A percentile compares a stretch with the other conserved stretches of the same genome.
Conservation (phyloP, 2,113 vertebrate genomes). For the Aptenodytes forsteri region DNA sequence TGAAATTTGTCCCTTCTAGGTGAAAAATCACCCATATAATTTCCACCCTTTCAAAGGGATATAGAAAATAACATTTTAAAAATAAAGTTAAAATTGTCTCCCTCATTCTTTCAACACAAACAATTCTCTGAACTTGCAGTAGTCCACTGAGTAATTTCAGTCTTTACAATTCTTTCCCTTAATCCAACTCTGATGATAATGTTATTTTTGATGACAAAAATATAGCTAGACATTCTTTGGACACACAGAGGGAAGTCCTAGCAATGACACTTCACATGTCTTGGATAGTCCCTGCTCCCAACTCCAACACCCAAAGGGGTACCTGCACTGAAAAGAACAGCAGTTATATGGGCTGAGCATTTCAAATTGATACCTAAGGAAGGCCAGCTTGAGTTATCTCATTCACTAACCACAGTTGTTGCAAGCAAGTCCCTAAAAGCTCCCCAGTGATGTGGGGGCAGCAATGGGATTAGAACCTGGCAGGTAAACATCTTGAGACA, state of each 20-base stretch:
- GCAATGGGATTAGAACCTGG: background rate
- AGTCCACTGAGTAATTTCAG: background rate
- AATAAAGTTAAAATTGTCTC: background rate
- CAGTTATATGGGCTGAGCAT: background rate
- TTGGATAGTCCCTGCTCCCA: background rate
- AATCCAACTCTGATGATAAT: background rate
- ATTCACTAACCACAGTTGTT: background rate
- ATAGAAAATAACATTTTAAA: background rate
- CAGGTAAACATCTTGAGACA: background rate
- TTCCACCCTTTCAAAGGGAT: background rate
- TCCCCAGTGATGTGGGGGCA: rapidly evolving
- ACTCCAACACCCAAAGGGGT: background rate
- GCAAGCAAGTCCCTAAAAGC: background rate
- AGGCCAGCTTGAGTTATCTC: background rate
- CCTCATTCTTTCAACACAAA: background rate
- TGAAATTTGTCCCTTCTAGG: background rate
- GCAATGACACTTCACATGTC: background rate
- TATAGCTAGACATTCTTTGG: background rate
- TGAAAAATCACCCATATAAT: background rate
- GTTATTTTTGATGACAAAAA: background rate
- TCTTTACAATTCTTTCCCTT: background rate
- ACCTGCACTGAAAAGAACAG: background rate
- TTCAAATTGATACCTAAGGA: background rate
- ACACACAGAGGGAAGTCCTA: background rate
- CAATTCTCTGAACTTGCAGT: background rate